phyloP scores from a whole-genome alignment of 2,888 invertebrate genomes.

The Tanytarsus gracilentus region DNA sequence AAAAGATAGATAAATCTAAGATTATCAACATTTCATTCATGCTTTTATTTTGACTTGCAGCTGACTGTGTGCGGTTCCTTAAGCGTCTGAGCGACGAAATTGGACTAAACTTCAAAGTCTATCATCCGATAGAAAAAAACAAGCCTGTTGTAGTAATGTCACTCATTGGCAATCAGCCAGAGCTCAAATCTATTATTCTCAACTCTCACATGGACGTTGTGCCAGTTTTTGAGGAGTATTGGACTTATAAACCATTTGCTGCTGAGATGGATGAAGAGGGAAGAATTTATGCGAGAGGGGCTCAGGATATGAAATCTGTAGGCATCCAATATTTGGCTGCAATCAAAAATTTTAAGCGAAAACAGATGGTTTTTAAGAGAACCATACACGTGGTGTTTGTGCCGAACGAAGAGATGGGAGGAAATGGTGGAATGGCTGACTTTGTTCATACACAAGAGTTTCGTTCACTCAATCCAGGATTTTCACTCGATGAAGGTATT shows the following conservation, averaged over 20 bases:
- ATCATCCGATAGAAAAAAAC: slow-evolving; percentile 50
- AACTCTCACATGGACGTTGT: slow-evolving; percentile 98
- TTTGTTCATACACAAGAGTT: slow-evolving; percentile 68
- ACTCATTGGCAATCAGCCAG: slow-evolving; percentile 67
- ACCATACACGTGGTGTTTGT: slow-evolving; percentile 28
- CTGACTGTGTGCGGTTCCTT: slow-evolving; percentile 60
- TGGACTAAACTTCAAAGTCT: slow-evolving; percentile 54
- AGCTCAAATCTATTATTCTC: slow-evolving; percentile 63
- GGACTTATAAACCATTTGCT: slow-evolving; percentile 83
- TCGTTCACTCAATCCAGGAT: slow-evolving; percentile 67
- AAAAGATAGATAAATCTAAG: not conserved
- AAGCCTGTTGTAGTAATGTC: slow-evolving; percentile 79
- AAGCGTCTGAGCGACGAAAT: slow-evolving; percentile 62
- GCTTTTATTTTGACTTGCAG: slow-evolving; percentile 16
- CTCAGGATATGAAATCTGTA: slow-evolving; percentile 81
- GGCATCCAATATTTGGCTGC: slow-evolving; percentile 69
- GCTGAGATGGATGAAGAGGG: slow-evolving; percentile 77
- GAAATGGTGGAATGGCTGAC: slow-evolving; percentile 62
- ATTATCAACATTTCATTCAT: not conserved
- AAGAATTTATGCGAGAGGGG: slow-evolving; percentile 77
- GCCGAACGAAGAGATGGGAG: slow-evolving; percentile 74
- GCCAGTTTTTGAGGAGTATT: slow-evolving; percentile 73
- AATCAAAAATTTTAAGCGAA: slow-evolving; percentile 42
- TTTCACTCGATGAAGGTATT: slow-evolving; percentile 76
- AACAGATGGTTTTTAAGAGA: slow-evolving; percentile 9